Conservation (phyloP, 2,113 vertebrate species). For the Siphamia tubifer region DNA sequence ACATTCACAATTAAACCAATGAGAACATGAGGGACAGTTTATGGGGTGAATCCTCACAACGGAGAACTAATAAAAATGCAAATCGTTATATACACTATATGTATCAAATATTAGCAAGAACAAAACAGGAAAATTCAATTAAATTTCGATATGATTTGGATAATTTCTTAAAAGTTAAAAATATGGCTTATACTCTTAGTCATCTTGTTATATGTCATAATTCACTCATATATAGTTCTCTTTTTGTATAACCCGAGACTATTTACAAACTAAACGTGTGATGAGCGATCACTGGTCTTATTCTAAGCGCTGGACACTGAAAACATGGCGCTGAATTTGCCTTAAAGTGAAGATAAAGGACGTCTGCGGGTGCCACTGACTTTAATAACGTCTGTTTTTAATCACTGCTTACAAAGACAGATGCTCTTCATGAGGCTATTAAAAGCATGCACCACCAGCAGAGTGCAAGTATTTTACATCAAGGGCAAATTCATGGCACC, state of each 20-base stretch:
- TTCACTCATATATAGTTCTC: constrained; percentile 65
- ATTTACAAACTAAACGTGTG: constrained; percentile 80
- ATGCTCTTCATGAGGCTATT: background rate
- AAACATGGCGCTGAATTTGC: constrained; percentile 33
- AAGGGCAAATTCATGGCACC: constrained; percentile 44
- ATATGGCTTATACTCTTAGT: constrained; percentile 85
- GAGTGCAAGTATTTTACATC: constrained; percentile 22
- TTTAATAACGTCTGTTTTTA: constrained; percentile 6
- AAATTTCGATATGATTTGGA: constrained; percentile 76
- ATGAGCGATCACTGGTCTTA: constrained; percentile 40
- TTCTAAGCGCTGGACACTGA: constrained; percentile 46
- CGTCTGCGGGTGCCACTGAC: constrained; percentile 19
- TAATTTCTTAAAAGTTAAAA: constrained; percentile 78
- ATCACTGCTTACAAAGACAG: background rate
- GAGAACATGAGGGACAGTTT: constrained; percentile 26
- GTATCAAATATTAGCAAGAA: constrained; percentile 74
- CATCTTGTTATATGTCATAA: constrained; percentile 66
- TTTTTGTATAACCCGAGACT: constrained; percentile 67
- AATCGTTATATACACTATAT: constrained; percentile 67
- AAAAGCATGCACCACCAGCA: constrained; percentile 21
- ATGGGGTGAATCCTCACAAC: constrained; percentile 49
- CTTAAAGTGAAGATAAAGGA: constrained; percentile 26
- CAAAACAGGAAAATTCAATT: constrained; percentile 62
- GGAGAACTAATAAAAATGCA: constrained; percentile 53
- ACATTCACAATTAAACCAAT: constrained; percentile 38